phyloP scores from a whole-genome alignment of 2,888 invertebrate genomes.

The Flexamia atlantica region DNA sequence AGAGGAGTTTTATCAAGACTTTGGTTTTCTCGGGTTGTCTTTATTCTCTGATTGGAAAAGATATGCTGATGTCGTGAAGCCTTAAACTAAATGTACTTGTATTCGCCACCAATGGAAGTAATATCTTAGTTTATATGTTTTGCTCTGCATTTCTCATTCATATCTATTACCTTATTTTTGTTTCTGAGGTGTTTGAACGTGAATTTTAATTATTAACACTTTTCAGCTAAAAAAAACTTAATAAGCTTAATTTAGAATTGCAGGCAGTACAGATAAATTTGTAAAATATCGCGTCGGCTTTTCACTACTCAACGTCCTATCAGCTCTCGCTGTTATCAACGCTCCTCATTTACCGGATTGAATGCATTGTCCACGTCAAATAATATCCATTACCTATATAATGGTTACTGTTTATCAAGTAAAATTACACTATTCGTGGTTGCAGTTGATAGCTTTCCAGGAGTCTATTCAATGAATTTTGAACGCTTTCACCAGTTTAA shows the following conservation, averaged over 20 bases:
- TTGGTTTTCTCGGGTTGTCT: neutral
- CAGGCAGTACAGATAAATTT: neutral
- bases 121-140: no score
- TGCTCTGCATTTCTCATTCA: no score
- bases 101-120: neutral
- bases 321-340: neutral
- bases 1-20: neutral
- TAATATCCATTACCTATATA: neutral
- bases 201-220: no score
- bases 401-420: neutral
- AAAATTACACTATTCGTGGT: neutral
- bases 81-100: neutral
- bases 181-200: no score
- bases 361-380: neutral
- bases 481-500: no score
- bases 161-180: no score
- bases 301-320: neutral
- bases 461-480: no score
- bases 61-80: neutral
- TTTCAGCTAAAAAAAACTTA: no score
- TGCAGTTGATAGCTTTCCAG: no score
- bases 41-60: neutral
- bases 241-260: no score
- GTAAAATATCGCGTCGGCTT: neutral
- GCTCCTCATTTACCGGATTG: conserved; percentile 2